These are phyloP conservation scores for Drosophila ambigua DNA, from an alignment of 1,140 invertebrate genomes.

Conservation along the genomic window DNA sequence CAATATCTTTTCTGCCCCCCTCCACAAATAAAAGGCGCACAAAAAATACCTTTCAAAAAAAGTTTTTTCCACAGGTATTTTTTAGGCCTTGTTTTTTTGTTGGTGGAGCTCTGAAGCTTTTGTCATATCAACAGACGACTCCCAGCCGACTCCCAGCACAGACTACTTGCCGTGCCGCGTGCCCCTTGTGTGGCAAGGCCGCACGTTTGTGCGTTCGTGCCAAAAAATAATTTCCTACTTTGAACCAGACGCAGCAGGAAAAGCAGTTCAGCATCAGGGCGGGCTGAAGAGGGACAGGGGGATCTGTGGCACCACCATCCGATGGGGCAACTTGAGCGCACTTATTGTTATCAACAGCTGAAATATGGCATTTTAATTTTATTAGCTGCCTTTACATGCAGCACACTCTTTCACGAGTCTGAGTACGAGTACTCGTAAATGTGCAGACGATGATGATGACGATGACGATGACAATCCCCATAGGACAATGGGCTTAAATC, in stretches of 20 bases:
- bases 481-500: slow-evolving; percentile 43
- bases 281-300: neutral
- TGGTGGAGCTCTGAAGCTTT: slow-evolving; percentile 27
- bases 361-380: slow-evolving; percentile 83
- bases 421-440: slow-evolving; percentile 13
- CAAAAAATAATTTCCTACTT: slow-evolving; percentile 79
- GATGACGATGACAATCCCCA: slow-evolving; percentile 51
- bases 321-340: slow-evolving; percentile 67
- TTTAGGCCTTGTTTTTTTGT: slow-evolving; percentile 30
- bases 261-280: neutral
- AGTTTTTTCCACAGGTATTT: slow-evolving; percentile 74
- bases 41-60: slow-evolving; percentile 48
- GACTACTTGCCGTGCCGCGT: neutral
- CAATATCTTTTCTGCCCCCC: slow-evolving; percentile 51
- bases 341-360: slow-evolving; percentile 82
- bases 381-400: slow-evolving; percentile 76
- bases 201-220: slow-evolving; percentile 78
- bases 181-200: slow-evolving; percentile 33
- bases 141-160: slow-evolving; percentile 23
- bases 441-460: slow-evolving; percentile 39
- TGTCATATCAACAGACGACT: slow-evolving; percentile 70
- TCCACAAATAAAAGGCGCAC: neutral
- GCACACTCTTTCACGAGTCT: slow-evolving; percentile 36
- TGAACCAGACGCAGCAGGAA: slow-evolving; percentile 45
- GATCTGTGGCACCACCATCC: slow-evolving; percentile 22